Conservation (phyloP, 2,113 vertebrate genomes). For the Charina bottae region DNA sequence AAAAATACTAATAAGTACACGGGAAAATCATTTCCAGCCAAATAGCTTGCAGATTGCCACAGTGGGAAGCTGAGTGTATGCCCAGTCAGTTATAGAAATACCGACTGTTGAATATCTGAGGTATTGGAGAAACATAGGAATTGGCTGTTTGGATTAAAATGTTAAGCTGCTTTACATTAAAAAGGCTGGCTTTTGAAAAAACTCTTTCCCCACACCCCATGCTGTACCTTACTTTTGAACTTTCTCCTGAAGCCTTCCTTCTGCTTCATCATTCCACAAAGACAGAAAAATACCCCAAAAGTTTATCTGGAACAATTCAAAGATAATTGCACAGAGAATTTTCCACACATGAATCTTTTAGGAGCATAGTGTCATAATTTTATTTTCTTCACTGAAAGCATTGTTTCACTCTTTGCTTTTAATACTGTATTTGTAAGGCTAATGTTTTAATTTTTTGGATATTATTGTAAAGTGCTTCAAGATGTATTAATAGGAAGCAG, state of each 20-base stretch:
- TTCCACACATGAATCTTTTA: background rate
- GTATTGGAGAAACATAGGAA: slow-evolving; percentile 26
- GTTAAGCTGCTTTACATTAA: slow-evolving; percentile 48
- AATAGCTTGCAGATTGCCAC: background rate
- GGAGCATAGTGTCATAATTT: slow-evolving; percentile 12
- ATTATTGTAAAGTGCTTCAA: background rate
- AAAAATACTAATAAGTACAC: background rate
- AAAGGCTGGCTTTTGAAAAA: slow-evolving; percentile 5
- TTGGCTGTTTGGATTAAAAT: slow-evolving; percentile 19
- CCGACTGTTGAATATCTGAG: slow-evolving; percentile 36
- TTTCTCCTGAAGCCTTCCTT: slow-evolving; percentile 39
- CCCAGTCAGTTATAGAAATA: slow-evolving; percentile 39
- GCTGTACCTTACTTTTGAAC: slow-evolving; percentile 30
- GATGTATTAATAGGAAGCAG: background rate
- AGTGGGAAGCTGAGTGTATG: slow-evolving; percentile 15
- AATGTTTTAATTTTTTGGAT: background rate
- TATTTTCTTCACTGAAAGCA: background rate
- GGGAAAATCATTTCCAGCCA: slow-evolving; percentile 38
- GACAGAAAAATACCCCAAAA: slow-evolving; percentile 2
- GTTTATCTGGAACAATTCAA: slow-evolving; percentile 29
- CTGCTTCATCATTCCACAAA: slow-evolving; percentile 17
- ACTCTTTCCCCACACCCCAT: background rate
- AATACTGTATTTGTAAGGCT: background rate
- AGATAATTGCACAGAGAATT: slow-evolving; percentile 13
- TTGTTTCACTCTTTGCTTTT: background rate